Percentiles rank a stretch among this genome's conserved stretches.
Evolutionary conservation across 2,888 invertebrate genomes (phyloP).

Genomic region (Ophioninae sp.): DNA sequence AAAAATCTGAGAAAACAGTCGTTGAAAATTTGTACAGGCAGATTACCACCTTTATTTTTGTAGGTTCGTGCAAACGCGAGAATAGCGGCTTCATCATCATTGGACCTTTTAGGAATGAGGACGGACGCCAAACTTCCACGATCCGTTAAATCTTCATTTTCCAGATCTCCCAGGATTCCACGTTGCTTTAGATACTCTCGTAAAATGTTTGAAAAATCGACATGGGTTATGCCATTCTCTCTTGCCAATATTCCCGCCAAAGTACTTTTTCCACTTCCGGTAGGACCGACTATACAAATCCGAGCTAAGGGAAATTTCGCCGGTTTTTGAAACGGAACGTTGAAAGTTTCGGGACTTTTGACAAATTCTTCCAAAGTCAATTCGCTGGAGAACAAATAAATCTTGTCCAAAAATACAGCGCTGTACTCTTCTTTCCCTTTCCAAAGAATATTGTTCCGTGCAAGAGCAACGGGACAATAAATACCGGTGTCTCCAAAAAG

Average conservation of each 20-base stretch:
- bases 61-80: constrained; percentile 81
- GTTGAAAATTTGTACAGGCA: constrained; percentile 81
- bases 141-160: constrained; percentile 50
- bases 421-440: constrained; percentile 84
- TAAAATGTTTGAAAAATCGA: constrained; percentile 81
- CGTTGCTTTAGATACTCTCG: constrained; percentile 64
- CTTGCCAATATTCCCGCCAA: constrained; percentile 82
- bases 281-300: constrained; percentile 84
- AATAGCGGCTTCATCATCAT: constrained; percentile 55
- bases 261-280: constrained; percentile 83
- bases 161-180: constrained; percentile 41
- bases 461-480: constrained; percentile 85
- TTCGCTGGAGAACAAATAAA: constrained; percentile 83
- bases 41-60: constrained; percentile 81
- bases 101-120: constrained; percentile 59
- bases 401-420: constrained; percentile 82
- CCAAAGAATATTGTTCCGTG: constrained; percentile 83
- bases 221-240: constrained; percentile 83
- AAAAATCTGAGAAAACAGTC: constrained; percentile 81
- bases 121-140: constrained; percentile 63
- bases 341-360: constrained; percentile 81
- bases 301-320: constrained; percentile 82
- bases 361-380: constrained; percentile 82
- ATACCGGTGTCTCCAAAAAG: constrained; percentile 83
- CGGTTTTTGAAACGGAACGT: constrained; percentile 80